A percentile compares a stretch with the other conserved stretches of the same genome.
phyloP scores from a whole-genome alignment of 2,113 vertebrate genomes.

The Manacus vitellinus region DNA sequence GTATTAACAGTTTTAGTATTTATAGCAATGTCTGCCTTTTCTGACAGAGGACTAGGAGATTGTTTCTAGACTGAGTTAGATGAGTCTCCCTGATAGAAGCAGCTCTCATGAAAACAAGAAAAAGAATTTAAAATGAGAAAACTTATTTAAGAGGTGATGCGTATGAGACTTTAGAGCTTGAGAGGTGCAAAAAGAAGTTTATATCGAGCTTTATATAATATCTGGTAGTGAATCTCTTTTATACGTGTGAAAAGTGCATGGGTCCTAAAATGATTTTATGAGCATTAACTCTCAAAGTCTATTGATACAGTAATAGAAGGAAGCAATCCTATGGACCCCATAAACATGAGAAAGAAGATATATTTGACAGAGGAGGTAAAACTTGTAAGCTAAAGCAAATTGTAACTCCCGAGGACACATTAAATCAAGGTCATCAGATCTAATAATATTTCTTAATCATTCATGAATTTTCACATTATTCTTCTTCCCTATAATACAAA shows the following conservation, averaged over 20 bases:
- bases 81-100: neutral
- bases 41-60: neutral
- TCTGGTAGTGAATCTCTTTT: neutral
- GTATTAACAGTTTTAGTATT: neutral
- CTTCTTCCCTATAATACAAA: conserved; percentile 25
- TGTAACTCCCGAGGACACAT: conserved; percentile 4
- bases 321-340: neutral
- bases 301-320: neutral
- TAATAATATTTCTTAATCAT: conserved; percentile 16
- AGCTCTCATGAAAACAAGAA: neutral
- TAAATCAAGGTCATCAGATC: conserved; percentile 42
- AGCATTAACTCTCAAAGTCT: neutral
- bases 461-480: conserved; percentile 35
- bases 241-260: neutral
- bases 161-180: neutral
- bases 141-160: neutral
- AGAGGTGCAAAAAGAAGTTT: neutral
- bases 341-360: neutral
- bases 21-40: neutral
- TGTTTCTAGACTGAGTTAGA: neutral
- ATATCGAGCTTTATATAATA: neutral
- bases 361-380: neutral
- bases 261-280: neutral
- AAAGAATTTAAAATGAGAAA: neutral
- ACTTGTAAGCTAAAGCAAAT: conserved; percentile 29